A percentile compares a stretch with the other conserved stretches of the same genome.
phyloP scores from a whole-genome alignment of 2,888 invertebrate genomes.

The Tinea pellionella region DNA sequence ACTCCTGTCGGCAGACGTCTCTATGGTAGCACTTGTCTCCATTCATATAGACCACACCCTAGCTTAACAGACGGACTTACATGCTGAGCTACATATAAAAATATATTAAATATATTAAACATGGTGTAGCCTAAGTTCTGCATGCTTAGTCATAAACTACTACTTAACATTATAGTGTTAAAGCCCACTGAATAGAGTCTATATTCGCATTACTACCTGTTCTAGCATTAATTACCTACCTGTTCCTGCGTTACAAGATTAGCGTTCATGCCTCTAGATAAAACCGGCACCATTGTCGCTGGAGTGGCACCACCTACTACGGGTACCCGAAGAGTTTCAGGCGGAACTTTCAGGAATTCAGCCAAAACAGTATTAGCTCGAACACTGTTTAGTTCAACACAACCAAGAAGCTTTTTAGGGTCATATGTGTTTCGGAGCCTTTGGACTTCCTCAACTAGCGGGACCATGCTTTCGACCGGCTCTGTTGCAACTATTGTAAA shows the following conservation, averaged over 20 bases:
- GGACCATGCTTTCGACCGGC: slow-evolving; percentile 78
- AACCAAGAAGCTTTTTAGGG: slow-evolving; percentile 67
- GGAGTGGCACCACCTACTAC: slow-evolving; percentile 79
- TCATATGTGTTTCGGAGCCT: slow-evolving; percentile 59
- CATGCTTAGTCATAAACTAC: no score
- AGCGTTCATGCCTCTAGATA: slow-evolving; percentile 72
- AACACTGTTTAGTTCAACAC: slow-evolving; percentile 77
- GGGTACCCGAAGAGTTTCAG: slow-evolving; percentile 72
- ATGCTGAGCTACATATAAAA: no score
- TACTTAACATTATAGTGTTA: no score
- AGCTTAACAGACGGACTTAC: no score
- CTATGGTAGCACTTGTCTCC: no score
- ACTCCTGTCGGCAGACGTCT: no score
- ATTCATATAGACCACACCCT: no score
- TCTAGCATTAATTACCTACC: slow-evolving; percentile 24
- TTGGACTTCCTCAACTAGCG: slow-evolving; percentile 76
- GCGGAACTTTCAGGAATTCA: slow-evolving; percentile 71
- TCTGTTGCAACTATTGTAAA: slow-evolving; percentile 56
- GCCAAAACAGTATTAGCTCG: slow-evolving; percentile 78
- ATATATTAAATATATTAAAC: no score
- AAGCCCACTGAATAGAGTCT: no score
- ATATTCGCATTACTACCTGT: no score
- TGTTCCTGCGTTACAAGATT: slow-evolving; percentile 58
- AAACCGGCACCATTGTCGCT: slow-evolving; percentile 76
- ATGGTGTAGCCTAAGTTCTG: no score